phyloP scores from a whole-genome alignment of 2,113 vertebrate genomes.

The Aspidoscelis tigris region DNA sequence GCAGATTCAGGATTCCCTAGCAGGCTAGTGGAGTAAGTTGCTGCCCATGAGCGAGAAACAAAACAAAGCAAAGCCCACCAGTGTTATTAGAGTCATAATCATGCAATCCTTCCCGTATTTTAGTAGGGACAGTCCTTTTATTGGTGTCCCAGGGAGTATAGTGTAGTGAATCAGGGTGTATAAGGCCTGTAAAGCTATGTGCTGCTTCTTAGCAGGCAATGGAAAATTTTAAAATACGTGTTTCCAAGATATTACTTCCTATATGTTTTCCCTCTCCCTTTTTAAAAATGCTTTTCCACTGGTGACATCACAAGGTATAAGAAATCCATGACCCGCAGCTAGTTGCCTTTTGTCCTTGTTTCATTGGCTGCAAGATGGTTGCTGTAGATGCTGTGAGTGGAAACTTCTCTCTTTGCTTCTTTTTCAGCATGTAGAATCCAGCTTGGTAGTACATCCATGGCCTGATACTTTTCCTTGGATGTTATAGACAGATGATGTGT shows the following conservation, averaged over 20 bases:
- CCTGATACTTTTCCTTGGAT: conserved; percentile 41
- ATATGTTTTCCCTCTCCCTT: not conserved
- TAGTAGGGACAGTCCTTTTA: not conserved
- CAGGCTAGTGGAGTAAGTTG: too few relatives aligned
- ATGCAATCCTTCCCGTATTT: not conserved
- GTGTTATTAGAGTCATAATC: not conserved
- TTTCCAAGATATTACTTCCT: not conserved
- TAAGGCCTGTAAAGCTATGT: not conserved
- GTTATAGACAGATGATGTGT: not conserved
- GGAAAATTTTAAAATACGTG: not conserved
- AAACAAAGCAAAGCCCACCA: too few relatives aligned
- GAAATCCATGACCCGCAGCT: conserved; percentile 12
- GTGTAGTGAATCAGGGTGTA: too few relatives aligned
- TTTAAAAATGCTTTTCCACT: conserved; percentile 3
- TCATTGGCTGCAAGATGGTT: conserved; percentile 12
- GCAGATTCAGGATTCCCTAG: too few relatives aligned
- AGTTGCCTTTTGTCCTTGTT: conserved; percentile 44
- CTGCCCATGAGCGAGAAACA: not conserved
- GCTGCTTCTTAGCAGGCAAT: not conserved
- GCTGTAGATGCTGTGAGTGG: conserved; percentile 21
- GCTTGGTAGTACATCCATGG: conserved; percentile 35
- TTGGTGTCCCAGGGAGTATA: not conserved
- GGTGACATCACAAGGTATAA: conserved; percentile 34
- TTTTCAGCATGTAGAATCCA: conserved; percentile 39
- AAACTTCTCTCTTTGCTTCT: conserved; percentile 31